Evolutionary conservation across 2,113 vertebrate genomes (phyloP).

Genomic region (Polyodon spathula): DNA sequence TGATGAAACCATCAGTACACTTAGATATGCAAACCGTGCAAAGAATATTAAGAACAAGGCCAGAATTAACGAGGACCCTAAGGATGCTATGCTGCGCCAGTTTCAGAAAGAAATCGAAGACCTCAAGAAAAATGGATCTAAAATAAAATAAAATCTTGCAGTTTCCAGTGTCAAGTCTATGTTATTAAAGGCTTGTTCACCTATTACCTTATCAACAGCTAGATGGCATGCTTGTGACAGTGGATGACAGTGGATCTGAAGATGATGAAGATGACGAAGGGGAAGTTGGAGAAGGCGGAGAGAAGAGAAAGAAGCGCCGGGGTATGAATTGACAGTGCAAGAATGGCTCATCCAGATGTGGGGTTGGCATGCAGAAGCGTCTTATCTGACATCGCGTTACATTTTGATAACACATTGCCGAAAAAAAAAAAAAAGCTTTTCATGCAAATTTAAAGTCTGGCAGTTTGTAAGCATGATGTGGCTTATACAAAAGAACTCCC

Average conservation of each 20-base stretch:
- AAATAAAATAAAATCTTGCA: conserved; percentile 3
- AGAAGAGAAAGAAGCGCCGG: conserved; percentile 74
- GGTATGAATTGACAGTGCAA: conserved; percentile 44
- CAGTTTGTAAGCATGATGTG: no score
- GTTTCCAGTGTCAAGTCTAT: background rate
- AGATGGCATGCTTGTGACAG: conserved; percentile 8
- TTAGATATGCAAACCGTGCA: conserved; percentile 94
- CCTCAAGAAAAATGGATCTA: conserved; percentile 72
- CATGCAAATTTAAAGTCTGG: no score
- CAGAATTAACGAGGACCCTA: conserved; percentile 95
- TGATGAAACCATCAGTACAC: conserved; percentile 94
- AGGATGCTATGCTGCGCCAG: conserved; percentile 89
- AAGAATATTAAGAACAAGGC: conserved; percentile 99
- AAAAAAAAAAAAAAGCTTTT: no score
- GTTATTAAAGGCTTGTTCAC: no score
- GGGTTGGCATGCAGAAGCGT: background rate
- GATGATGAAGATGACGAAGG: conserved; percentile 85
- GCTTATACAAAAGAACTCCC: no score
- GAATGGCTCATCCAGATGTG: background rate
- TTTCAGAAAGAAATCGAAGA: conserved; percentile 98
- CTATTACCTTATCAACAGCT: background rate
- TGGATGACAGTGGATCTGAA: conserved; percentile 84
- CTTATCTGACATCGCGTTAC: no score
- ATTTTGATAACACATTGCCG: no score
- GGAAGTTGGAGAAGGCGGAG: conserved; percentile 75